Base-by-base conservation (phyloP, 2,888 invertebrate genomes). In the Caenorhabditis imperialis region DNA sequence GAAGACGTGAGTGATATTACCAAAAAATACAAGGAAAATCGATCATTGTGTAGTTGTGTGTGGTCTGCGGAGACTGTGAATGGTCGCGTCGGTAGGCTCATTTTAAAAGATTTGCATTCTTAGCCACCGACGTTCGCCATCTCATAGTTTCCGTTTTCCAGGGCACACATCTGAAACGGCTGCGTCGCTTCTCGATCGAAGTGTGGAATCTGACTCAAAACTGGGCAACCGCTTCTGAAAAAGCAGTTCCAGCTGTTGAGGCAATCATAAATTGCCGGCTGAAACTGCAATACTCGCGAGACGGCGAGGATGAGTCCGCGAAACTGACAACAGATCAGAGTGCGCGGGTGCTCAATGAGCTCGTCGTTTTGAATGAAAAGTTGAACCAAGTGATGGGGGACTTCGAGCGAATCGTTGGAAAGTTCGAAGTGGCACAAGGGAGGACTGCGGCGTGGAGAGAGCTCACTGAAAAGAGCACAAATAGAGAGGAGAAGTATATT, bases 181-280 rank as follows among this genome's bases (percentile, higher is more conserved):
- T 79, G 1, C 71, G 74, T 16, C 75, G 81, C 8, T 79, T 83
- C 40, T 76, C 77, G 1, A 74, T 81, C 18, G 81, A 83, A 74
- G 78, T 81, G 10, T 83, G 81, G 80, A 83, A 83, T 62, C 58
- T 81, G 57, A 79, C 79, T 2, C 77, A 77, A 65, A 77, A 79
- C 42, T 83, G 83, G 83, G 69, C 42, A 8, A 65, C 65, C 4
- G 48, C 72, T 3, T 62, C 78, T n/a, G 47, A 51, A 16, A 70
- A 57, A 40, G 62, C 77, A 0, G 54, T 61, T 2, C 47, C 54
- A 10, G 30, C 38, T 16, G n/a, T 81, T 20, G 75, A 79, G 44
- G 44, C 38, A 8, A 44, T 83, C 10, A 40, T 75, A 1, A 78
- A 78, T 60, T 63, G 37, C 12, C 73, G 81, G n/a, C 72, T 81